These are phyloP conservation scores for Otis tarda DNA, from an alignment of 2,113 vertebrate species.

Conservation along the genomic window DNA sequence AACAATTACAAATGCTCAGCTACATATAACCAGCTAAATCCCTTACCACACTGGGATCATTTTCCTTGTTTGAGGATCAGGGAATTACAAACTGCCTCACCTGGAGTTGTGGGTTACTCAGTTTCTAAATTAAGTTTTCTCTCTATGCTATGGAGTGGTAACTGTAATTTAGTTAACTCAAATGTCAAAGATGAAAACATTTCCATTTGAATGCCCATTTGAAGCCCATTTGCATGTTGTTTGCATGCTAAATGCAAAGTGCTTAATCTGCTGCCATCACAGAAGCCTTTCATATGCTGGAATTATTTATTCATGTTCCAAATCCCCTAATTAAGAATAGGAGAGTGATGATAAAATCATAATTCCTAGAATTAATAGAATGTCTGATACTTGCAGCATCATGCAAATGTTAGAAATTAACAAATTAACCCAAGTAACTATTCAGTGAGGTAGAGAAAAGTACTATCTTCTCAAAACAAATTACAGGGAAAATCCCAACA, in stretches of 20 bases:
- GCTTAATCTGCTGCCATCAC: not conserved
- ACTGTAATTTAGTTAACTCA: conserved; percentile 15
- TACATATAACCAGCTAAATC: not conserved
- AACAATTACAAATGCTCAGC: not conserved
- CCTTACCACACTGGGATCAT: not conserved
- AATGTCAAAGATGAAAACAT: not conserved
- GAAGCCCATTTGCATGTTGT: not conserved
- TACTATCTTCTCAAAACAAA: not conserved
- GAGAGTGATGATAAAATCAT: not conserved
- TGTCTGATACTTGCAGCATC: not conserved
- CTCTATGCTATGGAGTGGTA: not conserved
- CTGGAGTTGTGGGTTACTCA: not conserved
- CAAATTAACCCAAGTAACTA: not conserved
- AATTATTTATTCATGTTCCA: not conserved
- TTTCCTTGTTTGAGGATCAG: not conserved
- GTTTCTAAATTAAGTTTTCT: conserved; percentile 33
- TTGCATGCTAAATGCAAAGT: not conserved
- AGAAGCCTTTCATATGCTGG: not conserved
- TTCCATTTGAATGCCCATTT: not conserved
- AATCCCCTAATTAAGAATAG: not conserved
- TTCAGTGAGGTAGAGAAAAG: not conserved
- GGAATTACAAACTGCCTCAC: not conserved
- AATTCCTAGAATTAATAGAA: not conserved
- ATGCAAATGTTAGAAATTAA: not conserved
- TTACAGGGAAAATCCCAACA: not conserved